Evolutionary conservation across 2,888 invertebrate species (phyloP).

Genomic region (Acrocyrtus sp.): DNA sequence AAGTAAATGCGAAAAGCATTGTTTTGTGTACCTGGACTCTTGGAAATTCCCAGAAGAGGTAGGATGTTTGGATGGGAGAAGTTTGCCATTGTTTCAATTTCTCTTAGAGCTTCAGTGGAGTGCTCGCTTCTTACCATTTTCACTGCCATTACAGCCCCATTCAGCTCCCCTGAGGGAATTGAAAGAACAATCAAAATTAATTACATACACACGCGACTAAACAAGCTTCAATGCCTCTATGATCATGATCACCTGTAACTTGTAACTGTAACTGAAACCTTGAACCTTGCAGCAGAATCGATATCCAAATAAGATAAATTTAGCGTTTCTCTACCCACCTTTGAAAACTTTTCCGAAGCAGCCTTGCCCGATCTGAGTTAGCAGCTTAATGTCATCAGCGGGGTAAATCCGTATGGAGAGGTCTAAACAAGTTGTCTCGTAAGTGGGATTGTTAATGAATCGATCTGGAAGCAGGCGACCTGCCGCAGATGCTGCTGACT

Average conservation of each 20-base stretch:
- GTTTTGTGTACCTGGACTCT: constrained; percentile 50
- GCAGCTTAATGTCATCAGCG: constrained; percentile 75
- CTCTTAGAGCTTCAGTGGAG: constrained; percentile 78
- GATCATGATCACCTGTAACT: neutral
- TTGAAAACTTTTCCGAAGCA: constrained; percentile 90
- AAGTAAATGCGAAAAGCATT: neutral
- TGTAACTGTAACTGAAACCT: neutral
- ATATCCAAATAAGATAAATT: neutral
- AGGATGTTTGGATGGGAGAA: constrained; percentile 83
- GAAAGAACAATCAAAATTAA: neutral
- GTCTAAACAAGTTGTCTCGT: constrained; percentile 58
- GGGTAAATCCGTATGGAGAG: constrained; percentile 72
- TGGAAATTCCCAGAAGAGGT: constrained; percentile 79
- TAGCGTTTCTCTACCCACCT: constrained; percentile 71
- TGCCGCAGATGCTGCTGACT: constrained; percentile 15
- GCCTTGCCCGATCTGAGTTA: constrained; percentile 85
- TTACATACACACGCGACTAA: neutral
- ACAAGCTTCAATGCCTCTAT: neutral
- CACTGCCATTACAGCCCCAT: constrained; percentile 74
- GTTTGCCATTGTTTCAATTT: constrained; percentile 86
- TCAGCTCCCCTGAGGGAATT: constrained; percentile 69
- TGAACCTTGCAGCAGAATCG: neutral
- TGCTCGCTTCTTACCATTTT: constrained; percentile 84
- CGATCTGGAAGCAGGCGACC: constrained; percentile 53
- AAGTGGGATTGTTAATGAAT: constrained; percentile 60